Evolutionary conservation across 92 coral and sea anemone genomes (phyloP).

Genomic region (Palythoa grandiflora): DNA sequence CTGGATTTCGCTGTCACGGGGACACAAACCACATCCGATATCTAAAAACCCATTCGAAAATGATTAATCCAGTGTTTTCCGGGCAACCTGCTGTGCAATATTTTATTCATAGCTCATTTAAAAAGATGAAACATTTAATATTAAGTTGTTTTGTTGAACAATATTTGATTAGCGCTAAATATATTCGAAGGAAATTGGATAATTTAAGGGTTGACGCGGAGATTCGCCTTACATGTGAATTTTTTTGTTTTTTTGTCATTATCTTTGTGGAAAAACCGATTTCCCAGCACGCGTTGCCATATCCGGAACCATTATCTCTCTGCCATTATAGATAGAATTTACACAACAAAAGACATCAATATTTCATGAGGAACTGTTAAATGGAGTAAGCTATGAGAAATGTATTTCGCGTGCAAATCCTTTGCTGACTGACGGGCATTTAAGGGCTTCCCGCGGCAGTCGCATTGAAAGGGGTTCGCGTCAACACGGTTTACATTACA

Average conservation of each 20-base stretch:
- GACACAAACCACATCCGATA: slow-evolving; percentile 7
- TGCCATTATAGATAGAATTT: slow-evolving; percentile 80
- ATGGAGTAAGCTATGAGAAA: slow-evolving; percentile 52
- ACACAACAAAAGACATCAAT: slow-evolving; percentile 91
- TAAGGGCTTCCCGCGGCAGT: slow-evolving; percentile 45
- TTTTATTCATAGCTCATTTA: slow-evolving; percentile 42
- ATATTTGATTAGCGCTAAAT: slow-evolving; percentile 47
- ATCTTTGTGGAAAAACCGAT: slow-evolving; percentile 15
- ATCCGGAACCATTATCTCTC: slow-evolving; percentile 80
- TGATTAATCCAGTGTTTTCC: slow-evolving; percentile 29
- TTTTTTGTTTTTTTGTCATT: slow-evolving; percentile 8
- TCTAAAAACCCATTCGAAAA: background rate
- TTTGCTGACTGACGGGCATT: slow-evolving; percentile 28
- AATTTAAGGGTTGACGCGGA: slow-evolving; percentile 30
- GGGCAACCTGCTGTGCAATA: slow-evolving; percentile 38
- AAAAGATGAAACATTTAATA: slow-evolving; percentile 43
- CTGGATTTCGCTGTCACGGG: background rate
- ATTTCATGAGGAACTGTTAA: slow-evolving; percentile 76
- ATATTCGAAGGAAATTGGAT: slow-evolving; percentile 46
- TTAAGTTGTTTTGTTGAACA: slow-evolving; percentile 47
- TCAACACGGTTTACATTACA: slow-evolving; percentile 45
- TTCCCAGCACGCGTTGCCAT: slow-evolving; percentile 43
- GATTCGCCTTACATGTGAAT: slow-evolving; percentile 21
- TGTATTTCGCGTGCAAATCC: background rate
- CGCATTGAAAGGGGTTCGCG: slow-evolving; percentile 32